Evolutionary conservation across 2,113 vertebrate species (phyloP).

Genomic region (Hassar affinis): DNA sequence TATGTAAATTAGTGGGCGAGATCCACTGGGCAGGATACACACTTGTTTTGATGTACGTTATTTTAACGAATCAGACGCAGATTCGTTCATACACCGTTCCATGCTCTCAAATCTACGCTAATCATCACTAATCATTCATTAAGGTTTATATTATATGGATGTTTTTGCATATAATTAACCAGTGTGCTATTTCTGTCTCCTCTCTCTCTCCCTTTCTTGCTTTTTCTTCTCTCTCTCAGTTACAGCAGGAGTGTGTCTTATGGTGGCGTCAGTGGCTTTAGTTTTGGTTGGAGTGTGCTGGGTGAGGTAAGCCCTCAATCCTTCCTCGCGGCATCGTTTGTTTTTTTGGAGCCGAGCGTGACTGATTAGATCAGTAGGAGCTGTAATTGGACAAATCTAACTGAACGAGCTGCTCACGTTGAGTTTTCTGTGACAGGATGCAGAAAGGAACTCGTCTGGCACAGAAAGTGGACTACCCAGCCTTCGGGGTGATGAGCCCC

Average conservation of each 20-base stretch:
- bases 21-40: background rate
- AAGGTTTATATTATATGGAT: background rate
- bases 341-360: background rate
- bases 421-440: slow-evolving; percentile 70
- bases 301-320: slow-evolving; percentile 78
- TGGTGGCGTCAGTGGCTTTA: slow-evolving; percentile 73
- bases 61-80: background rate
- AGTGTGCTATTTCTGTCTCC: background rate
- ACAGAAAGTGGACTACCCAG: slow-evolving; percentile 80
- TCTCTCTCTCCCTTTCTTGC: slow-evolving; percentile 26
- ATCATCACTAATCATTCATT: background rate
- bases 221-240: slow-evolving; percentile 64
- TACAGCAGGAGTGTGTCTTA: slow-evolving; percentile 75
- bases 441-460: slow-evolving; percentile 77
- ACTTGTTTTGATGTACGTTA: background rate
- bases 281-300: slow-evolving; percentile 78
- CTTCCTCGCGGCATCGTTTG: background rate
- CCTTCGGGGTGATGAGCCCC: slow-evolving; percentile 66
- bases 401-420: background rate
- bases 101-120: background rate
- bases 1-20: background rate
- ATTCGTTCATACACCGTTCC: background rate
- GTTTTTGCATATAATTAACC: background rate
- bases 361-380: background rate
- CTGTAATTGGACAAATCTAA: slow-evolving; percentile 6